Evolutionary conservation across 2,888 invertebrate genomes (phyloP).

Genomic region (Cephus pygmeus): DNA sequence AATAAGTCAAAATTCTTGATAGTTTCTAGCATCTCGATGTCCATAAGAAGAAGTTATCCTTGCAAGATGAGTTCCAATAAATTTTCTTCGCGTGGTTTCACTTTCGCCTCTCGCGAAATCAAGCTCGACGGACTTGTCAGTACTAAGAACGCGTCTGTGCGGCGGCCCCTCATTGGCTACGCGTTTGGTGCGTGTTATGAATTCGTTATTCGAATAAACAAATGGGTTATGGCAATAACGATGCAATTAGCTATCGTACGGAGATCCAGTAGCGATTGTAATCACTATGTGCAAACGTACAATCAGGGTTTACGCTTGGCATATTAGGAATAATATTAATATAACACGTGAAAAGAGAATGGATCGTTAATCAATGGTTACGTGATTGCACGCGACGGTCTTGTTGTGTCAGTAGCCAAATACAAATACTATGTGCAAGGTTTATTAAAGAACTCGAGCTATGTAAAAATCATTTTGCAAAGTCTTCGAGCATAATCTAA

Average conservation of each 20-base stretch:
- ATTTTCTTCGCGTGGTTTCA: constrained; percentile 48
- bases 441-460: background rate
- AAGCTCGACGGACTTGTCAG: constrained; percentile 8
- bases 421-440: background rate
- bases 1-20: background rate
- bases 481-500: background rate
- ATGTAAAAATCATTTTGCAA: background rate
- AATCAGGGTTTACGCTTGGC: background rate
- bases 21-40: background rate
- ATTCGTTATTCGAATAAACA: constrained; percentile 20
- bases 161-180: background rate
- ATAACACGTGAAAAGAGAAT: background rate
- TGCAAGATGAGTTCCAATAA: constrained; percentile 11
- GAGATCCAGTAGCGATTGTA: background rate
- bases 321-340: background rate
- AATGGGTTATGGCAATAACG: background rate
- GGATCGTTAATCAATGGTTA: background rate
- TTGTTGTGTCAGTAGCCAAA: background rate
- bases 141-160: background rate
- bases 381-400: background rate
- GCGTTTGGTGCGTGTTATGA: constrained; percentile 45
- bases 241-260: background rate
- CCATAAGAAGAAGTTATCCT: background rate
- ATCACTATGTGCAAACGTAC: background rate
- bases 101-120: constrained; percentile 36